These are phyloP conservation scores for Sprattus sprattus DNA, from an alignment of 2,113 vertebrate species.

Conservation along the genomic window DNA sequence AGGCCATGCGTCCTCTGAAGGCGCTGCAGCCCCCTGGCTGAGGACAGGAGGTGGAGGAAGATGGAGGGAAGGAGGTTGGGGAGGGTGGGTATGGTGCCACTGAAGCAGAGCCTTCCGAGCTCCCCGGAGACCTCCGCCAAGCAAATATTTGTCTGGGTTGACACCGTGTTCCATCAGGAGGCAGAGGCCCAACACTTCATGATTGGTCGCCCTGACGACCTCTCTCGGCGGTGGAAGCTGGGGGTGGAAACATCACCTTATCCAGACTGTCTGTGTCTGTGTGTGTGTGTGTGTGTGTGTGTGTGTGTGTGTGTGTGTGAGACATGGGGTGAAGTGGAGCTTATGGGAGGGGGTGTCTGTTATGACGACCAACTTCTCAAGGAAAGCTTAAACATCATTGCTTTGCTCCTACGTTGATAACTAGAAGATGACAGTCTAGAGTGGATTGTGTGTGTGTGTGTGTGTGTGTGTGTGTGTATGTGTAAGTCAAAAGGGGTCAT, in stretches of 20 bases:
- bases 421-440: not conserved
- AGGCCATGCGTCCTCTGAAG: not conserved
- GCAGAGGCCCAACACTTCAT: conserved; percentile 64
- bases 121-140: conserved; percentile 63
- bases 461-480: conserved; percentile 53
- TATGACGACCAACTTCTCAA: conserved; percentile 7
- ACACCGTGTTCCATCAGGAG: conserved; percentile 71
- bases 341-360: conserved; percentile 21
- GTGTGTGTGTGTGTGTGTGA: conserved; percentile 45
- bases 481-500: conserved; percentile 33
- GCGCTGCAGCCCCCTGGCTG: not conserved
- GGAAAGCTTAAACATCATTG: not conserved
- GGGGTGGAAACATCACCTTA: conserved; percentile 29
- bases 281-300: conserved; percentile 45
- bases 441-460: conserved; percentile 50
- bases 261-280: conserved; percentile 26
- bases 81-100: not conserved
- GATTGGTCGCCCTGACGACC: conserved; percentile 67
- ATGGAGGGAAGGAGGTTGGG: not conserved
- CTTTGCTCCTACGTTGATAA: conserved; percentile 11
- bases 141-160: conserved; percentile 65
- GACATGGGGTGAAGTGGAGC: conserved; percentile 25
- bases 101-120: conserved; percentile 30
- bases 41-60: not conserved
- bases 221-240: not conserved